Evolutionary conservation across 1,140 invertebrate genomes (phyloP), one percentile per base, ranked within the genome.

Genomic region (Euura lappo): DNA sequence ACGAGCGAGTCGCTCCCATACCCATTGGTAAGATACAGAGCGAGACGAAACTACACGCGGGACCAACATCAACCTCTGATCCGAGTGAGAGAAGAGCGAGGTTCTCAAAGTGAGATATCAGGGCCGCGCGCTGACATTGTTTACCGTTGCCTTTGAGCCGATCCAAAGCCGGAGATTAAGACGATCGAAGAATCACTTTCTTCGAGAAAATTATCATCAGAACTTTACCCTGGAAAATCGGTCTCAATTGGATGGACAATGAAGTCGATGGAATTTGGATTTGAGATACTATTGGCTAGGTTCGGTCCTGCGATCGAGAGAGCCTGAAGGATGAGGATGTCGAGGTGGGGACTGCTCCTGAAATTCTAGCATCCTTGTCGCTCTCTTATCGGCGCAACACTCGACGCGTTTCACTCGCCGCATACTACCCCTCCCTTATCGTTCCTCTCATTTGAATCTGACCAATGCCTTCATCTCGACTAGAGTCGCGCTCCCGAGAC

Each of bases 11-110:
- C 77, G 75, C 77, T 79, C 78, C 77, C 80, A 78, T 79, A 73
- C 79, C 80, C 72, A 76, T 78, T 76, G 51, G 51, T 83, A 84
- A 86, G 84, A 83, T 83, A 86, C 77, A 77, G 73, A 80, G 81
- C 66, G 83, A 83, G 83, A 83, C 78, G 79, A 82, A 73, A 28
- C 28, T 71, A 78, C 28, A 28, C 78, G 83, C 79, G 78, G 78
- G 77, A 78, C 78, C 76, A 78, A 73, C 75, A 71, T 71, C 79
- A 80, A 79, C 77, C 80, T 73, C 69, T 77, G 77, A 82, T 83
- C 77, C 80, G 82, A 80, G 81, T 70, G 83, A 75, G 78, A 80
- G 77, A 77, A 78, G 81, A 77, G 77, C 78, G 77, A 77, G 71
- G 45, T 74, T 78, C 78, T 78, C 79, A 79, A 80, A 80, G 74